Evolutionary conservation across 2,113 vertebrate genomes (phyloP), one percentile per base, ranked within the genome.

Genomic region (Pseudopodoces humilis): DNA sequence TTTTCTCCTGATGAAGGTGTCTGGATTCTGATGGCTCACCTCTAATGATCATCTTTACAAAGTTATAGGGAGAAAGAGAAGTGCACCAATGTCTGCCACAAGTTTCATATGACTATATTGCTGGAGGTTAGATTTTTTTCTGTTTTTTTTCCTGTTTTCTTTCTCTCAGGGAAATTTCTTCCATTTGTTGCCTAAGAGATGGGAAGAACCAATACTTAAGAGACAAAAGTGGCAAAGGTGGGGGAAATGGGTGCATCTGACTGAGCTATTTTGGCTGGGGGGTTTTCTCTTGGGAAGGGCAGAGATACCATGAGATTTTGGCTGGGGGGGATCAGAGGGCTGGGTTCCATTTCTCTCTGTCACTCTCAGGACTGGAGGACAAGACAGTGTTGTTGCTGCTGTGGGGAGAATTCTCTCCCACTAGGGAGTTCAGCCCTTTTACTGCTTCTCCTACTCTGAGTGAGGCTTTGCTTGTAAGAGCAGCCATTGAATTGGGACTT

Each of bases 401-500:
- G n/a, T 12, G 18, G 7, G 13, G 3, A 55, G n/a, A 74, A 64
- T n/a, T 72, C 41, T 33, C 27, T 74, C 5, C n/a, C 18, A 39
- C 5, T 5, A 6, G 2, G 9, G 23, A 46, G 3, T 33, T 55
- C 33, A 53, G 14, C 41, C 49, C 15, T 83, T 55, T 33, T 28
- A n/a, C 14, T 47, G 22, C 3, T 47, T 47, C n/a, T 74, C 5
- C 18, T 55, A 13, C 28, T 2, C 3, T n/a, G 39, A 39, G 14
- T 23, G 49, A n/a, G 12, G 41, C 15, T 64, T 55, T 74, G 41
- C 9, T 39, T 0, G 0, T 27, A 72, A 63, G 14, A 72, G 22
- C 1, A 0, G 39, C 9, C 0, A 0, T 27, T 72, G 81, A 33
- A 33, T 17, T 31, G 33, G 17, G 17, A 27, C 22, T 4, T 22